Evolutionary conservation across 2,888 invertebrate species (phyloP), one percentile per base, ranked within the genome.

Genomic region (Oligia fasciuncula): DNA sequence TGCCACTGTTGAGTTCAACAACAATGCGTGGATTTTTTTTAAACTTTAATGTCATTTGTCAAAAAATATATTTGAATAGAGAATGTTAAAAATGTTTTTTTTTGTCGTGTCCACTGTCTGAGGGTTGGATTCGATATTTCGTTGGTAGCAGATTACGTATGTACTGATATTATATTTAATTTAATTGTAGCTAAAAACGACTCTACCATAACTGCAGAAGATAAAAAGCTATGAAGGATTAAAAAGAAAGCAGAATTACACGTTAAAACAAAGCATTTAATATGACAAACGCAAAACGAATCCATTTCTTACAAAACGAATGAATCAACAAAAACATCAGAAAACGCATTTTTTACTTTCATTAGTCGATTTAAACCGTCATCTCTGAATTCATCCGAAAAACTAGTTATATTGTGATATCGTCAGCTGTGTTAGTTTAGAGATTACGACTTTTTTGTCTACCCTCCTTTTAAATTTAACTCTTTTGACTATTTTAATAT

Each of bases 401-500:
- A 90, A 90, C 88, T 85, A 85, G 83, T 93, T 91, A 92, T 92
- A 93, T 92, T 92, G 92, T 92, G 91, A 87, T 92, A 92, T 88
- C 91, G 89, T 95, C 96, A 96, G 96, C 96, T 97, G 96, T 95
- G 96, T 96, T 96, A 93, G 95, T 94, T 94, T 94, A 94, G 92
- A 94, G 96, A 95, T 96, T 96, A 96, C 89, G 88, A 57, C 91
- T 94, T 94, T 94, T 93, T 91, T 93, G 91, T 92, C 90, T 93
- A 94, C 95, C 95, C 95, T 94, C 93, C 93, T 95, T 96, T 96
- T 95, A 96, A 95, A 95, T 96, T 96, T 96, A 97, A 96, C 96
- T 96, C 96, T 96, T 96, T 96, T 96, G 94, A 95, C 95, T 96
- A 95, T 96, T 97, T 96, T 96, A 97, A 96, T 96, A 96, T 96